Evolutionary conservation across 2,888 invertebrate species (phyloP), one percentile per base, ranked within the genome.

Genomic region (Pantelozetes paolii): DNA sequence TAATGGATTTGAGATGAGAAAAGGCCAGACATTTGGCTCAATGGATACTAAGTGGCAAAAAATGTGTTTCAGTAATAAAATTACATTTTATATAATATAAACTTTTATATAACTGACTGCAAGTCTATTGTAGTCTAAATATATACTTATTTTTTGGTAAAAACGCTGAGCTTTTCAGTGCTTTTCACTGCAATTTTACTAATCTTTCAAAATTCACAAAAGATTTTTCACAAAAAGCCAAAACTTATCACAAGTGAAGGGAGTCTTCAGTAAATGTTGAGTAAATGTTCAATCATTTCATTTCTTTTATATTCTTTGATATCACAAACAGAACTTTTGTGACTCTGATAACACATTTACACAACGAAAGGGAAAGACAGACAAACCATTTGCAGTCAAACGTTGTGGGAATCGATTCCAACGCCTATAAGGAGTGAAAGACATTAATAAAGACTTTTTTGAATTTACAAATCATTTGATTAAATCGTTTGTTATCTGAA

Each of bases 311-410:
- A 59, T 59, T 59, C 59, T 59, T 59, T 59, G 28, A 59, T 59
- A 59, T 59, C 59, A 59, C 30, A 59, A 59, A 59, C 59, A 59
- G 59, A 59, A 59, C 59, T 59, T n/a, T 59, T 59, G 59, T 59
- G 28, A 59, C 59, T 28, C 2, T 3, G 59, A 59, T 59, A 59
- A 59, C 6, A 32, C 20, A 59, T 59, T 59, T 59, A 59, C 11
- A 59, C 30, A 59, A 18, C 15, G 50, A 50, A 6, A 9, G 28
- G n/a, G 26, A 59, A 30, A 59, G 32, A 28, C 15, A 28, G 20
- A 59, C 11, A 20, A 6, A 20, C 11, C 1, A 59, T 30, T 1
- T 20, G 59, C 6, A n/a, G 5, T 8, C 8, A 50, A 50, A 50
- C 6, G 20, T 20, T n/a, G 50, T 20, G 50, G 20, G 6, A 50